phyloP scores from a whole-genome alignment of 2,797 vertebrate species.

The Eurystomus glaucurus region DNA sequence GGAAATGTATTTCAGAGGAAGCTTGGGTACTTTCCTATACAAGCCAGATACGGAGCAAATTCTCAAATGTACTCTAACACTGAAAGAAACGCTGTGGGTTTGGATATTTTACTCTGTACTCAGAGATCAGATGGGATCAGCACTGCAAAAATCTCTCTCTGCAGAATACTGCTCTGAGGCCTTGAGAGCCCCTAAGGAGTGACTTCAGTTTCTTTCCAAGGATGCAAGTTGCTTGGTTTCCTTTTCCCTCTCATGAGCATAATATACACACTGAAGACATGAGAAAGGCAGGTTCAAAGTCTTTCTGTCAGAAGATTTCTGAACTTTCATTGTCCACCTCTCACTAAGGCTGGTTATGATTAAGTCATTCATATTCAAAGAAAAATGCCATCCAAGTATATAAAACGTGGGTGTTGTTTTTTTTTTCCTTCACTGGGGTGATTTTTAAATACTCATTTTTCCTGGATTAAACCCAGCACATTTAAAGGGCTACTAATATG shows the following conservation, averaged over 20 bases:
- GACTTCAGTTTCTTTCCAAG: background rate
- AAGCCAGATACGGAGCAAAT: background rate
- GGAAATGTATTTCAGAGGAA: conserved; percentile 24
- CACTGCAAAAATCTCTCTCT: background rate
- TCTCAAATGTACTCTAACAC: background rate
- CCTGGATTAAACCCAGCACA: conserved; percentile 58
- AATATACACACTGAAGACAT: conserved; percentile 1
- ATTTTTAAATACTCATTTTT: conserved; percentile 53
- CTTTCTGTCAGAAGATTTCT: conserved; percentile 15
- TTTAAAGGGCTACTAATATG: conserved; percentile 41
- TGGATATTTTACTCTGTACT: conserved; percentile 1
- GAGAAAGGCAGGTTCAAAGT: conserved; percentile 20
- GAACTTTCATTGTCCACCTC: conserved; percentile 48
- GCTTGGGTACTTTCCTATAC: background rate
- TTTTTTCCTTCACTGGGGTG: conserved; percentile 36
- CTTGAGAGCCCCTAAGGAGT: background rate
- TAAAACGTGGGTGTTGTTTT: background rate
- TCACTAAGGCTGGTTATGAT: conserved; percentile 2
- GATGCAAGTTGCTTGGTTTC: background rate
- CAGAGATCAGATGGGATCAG: background rate
- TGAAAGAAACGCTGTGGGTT: background rate
- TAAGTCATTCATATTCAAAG: conserved; percentile 49
- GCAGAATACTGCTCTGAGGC: background rate
- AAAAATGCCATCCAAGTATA: conserved; percentile 64
- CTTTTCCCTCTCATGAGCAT: background rate